These are phyloP conservation scores for Cervus canadensis DNA, from an alignment of 2,113 vertebrate species.

Conservation along the genomic window DNA sequence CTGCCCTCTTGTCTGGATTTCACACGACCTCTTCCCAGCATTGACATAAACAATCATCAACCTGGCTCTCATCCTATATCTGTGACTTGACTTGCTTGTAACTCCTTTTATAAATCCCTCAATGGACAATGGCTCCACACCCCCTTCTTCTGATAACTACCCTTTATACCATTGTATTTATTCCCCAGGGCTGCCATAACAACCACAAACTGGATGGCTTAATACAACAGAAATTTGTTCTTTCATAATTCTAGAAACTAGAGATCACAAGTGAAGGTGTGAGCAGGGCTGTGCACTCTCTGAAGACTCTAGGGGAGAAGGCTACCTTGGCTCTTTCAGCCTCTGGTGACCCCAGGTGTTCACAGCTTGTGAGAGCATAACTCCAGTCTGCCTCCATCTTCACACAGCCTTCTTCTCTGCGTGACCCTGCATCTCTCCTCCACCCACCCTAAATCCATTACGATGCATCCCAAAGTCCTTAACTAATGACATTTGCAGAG, in stretches of 20 bases:
- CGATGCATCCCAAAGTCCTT: not conserved
- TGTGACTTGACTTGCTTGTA: not conserved
- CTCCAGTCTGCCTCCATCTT: too few species aligned
- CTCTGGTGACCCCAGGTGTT: too few species aligned
- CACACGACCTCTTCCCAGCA: not conserved
- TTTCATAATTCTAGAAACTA: not conserved
- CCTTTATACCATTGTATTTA: not conserved
- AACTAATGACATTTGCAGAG: not conserved
- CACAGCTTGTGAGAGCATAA: not conserved
- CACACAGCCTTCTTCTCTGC: not conserved
- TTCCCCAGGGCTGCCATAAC: not conserved
- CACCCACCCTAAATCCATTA: not conserved
- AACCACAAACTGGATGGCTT: not conserved
- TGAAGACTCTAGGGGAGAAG: not conserved
- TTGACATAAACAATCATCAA: not conserved
- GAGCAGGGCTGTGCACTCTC: not conserved
- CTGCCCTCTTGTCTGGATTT: not conserved
- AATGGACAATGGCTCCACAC: not conserved
- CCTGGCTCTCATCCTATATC: not conserved
- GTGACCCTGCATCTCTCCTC: not conserved
- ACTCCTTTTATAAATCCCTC: not conserved
- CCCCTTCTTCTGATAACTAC: not conserved
- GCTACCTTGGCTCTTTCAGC: not conserved
- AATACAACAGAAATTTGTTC: not conserved
- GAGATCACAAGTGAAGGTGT: not conserved